These are phyloP conservation scores for Buphagus erythrorhynchus DNA, from an alignment of 2,797 vertebrate species.

Conservation along the genomic window DNA sequence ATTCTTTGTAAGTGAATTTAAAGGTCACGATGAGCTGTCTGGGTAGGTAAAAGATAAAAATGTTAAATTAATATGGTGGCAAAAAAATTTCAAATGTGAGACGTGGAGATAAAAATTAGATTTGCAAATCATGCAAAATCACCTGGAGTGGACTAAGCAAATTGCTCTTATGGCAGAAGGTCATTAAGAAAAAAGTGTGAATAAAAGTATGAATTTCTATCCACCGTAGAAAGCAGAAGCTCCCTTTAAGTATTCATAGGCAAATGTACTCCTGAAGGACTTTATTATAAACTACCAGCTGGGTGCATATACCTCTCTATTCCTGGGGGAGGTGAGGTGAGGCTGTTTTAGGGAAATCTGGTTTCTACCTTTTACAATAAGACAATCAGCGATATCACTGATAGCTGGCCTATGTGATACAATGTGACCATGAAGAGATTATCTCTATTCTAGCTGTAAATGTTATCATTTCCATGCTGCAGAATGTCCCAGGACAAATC, in stretches of 20 bases:
- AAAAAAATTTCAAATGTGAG: conserved; percentile 71
- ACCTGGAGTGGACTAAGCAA: conserved; percentile 72
- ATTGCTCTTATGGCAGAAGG: conserved; percentile 66
- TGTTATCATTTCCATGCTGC: neutral
- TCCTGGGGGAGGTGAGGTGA: neutral
- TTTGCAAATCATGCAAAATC: conserved; percentile 74
- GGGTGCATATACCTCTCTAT: neutral
- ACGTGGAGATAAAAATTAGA: conserved; percentile 72
- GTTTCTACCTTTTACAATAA: neutral
- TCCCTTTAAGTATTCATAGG: conserved; percentile 8
- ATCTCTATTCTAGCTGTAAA: neutral
- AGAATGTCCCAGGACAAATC: neutral
- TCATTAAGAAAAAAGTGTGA: conserved; percentile 63
- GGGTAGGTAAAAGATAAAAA: conserved; percentile 74
- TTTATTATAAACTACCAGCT: conserved; percentile 21
- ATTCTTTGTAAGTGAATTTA: conserved; percentile 81
- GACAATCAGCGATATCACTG: neutral
- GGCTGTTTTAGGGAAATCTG: neutral
- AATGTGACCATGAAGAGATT: neutral
- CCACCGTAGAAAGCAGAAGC: neutral
- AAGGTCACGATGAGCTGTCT: conserved; percentile 75
- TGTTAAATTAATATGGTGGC: conserved; percentile 74
- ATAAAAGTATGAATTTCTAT: conserved; percentile 57
- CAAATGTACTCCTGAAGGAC: conserved; percentile 45
- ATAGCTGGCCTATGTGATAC: neutral